phyloP scores from a whole-genome alignment of 2,888 invertebrate species.

The Ceramica pisi region DNA sequence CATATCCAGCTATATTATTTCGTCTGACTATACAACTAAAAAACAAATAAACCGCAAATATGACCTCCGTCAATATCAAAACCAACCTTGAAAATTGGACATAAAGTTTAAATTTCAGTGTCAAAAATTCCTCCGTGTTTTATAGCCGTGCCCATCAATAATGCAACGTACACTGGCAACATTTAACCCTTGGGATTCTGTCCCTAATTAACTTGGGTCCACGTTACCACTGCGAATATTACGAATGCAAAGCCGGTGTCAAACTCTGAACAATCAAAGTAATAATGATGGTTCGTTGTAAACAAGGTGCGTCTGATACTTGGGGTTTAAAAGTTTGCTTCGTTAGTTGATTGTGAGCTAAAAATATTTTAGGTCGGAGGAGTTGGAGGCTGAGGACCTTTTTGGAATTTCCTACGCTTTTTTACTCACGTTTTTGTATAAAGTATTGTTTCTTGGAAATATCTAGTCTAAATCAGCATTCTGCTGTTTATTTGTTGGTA shows the following conservation, averaged over 20 bases:
- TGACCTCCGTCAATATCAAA: background rate
- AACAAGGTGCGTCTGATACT: slow-evolving; percentile 60
- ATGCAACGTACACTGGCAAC: slow-evolving; percentile 75
- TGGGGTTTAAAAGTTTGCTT: slow-evolving; percentile 41
- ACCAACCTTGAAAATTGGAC: background rate
- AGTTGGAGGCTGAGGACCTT: background rate
- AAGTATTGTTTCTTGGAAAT: background rate
- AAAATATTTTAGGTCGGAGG: slow-evolving; percentile 33
- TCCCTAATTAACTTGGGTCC: slow-evolving; percentile 74
- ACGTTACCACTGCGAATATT: slow-evolving; percentile 66
- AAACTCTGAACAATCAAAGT: slow-evolving; percentile 68
- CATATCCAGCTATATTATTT: slow-evolving; percentile 46
- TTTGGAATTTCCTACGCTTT: background rate
- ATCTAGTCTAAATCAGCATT: background rate
- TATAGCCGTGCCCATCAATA: slow-evolving; percentile 72
- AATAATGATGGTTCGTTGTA: slow-evolving; percentile 62
- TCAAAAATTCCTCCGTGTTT: slow-evolving; percentile 38
- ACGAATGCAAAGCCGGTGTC: slow-evolving; percentile 73
- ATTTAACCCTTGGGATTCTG: slow-evolving; percentile 73
- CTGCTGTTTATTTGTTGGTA: background rate
- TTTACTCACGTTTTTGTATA: background rate
- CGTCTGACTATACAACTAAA: slow-evolving; percentile 42
- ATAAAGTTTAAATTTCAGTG: slow-evolving; percentile 41
- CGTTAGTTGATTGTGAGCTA: slow-evolving; percentile 37
- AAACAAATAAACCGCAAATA: slow-evolving; percentile 43